Evolutionary conservation across 2,888 invertebrate species (phyloP).

Genomic region (Chrysolina haemoptera): DNA sequence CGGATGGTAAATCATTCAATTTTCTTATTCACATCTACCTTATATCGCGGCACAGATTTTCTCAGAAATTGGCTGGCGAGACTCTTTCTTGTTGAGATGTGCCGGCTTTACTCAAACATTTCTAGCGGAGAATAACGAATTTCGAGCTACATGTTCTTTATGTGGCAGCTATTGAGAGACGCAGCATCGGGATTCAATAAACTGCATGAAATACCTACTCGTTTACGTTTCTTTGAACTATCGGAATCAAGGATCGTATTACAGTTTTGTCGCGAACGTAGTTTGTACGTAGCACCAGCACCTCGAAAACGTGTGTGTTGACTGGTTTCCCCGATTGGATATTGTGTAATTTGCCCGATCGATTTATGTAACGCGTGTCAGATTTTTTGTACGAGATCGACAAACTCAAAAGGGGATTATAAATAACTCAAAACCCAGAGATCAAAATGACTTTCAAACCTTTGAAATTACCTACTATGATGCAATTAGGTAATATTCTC

Average conservation of each 20-base stretch:
- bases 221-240: not conserved
- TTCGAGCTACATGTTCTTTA: slow-evolving; percentile 4
- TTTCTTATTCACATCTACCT: not conserved
- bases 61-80: slow-evolving; percentile 2
- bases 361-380: no score
- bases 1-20: not conserved
- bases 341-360: no score
- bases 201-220: slow-evolving; percentile 4
- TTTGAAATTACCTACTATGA: no score
- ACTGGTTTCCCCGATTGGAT: no score
- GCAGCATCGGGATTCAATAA: not conserved
- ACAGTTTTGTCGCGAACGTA: not conserved
- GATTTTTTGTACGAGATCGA: no score
- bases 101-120: not conserved
- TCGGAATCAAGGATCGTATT: not conserved
- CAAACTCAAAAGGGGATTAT: no score
- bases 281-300: no score
- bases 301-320: no score
- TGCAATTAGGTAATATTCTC: no score
- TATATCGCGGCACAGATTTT: not conserved
- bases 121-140: not conserved
- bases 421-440: no score
- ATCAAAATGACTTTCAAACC: no score
- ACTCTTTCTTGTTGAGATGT: not conserved
- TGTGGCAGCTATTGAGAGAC: not conserved